Conservation (phyloP, 2,888 invertebrate genomes). For the Polyommatus icarus region DNA sequence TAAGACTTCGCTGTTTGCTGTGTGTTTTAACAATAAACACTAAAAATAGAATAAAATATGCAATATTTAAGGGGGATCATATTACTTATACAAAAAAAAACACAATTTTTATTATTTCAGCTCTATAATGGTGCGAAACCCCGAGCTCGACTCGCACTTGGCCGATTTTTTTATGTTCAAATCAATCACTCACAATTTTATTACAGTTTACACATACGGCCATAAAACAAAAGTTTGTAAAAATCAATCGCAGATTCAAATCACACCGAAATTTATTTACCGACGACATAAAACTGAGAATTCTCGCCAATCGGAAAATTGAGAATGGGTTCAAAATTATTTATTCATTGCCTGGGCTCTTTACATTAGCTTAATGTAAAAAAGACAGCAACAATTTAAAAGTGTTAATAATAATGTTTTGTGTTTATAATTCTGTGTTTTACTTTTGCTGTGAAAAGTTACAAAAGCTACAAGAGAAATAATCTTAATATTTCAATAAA, state of each 20-base stretch:
- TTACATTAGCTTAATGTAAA: constrained; percentile 9
- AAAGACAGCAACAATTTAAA: not conserved
- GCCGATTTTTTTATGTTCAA: not conserved
- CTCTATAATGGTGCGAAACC: no score
- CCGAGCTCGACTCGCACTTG: not conserved
- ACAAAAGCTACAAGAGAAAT: no score
- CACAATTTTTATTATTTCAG: no score
- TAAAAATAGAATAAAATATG: no score
- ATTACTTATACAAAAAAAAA: no score
- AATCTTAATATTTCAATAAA: no score
- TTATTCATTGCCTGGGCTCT: constrained; percentile 8
- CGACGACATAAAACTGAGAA: constrained; percentile 26
- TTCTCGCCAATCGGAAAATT: constrained; percentile 27
- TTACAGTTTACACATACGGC: not conserved
- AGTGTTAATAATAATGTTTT: not conserved
- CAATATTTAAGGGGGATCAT: no score
- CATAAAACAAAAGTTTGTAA: constrained; percentile 20
- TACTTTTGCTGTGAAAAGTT: no score
- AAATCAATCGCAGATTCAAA: constrained; percentile 20
- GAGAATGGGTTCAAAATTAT: constrained; percentile 19
- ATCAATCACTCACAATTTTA: not conserved
- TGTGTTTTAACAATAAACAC: no score
- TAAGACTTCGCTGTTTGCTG: no score
- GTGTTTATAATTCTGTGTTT: not conserved
- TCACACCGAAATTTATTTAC: constrained; percentile 16